Evolutionary conservation across 2,113 vertebrate species (phyloP), one percentile per base, ranked within the genome.

Genomic region (Forbesichthys agassizii): DNA sequence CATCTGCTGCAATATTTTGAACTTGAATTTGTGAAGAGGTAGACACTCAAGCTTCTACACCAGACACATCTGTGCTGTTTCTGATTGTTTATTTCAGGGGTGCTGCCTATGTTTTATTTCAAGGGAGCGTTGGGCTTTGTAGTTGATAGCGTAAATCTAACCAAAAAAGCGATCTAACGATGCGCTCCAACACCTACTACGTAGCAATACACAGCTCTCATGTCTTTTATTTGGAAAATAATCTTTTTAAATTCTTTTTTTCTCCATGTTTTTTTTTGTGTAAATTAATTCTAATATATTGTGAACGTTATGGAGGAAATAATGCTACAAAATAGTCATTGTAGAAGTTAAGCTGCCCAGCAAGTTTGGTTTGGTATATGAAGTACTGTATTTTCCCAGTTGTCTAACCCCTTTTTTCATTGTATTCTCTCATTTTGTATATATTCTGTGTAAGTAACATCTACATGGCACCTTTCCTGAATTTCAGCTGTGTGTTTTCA

Each of bases 251-350:
- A 81, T 78, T 78, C 77, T 61, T 59, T 68, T 83, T 56, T 78
- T 27, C 27, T 27, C 27, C 27, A 65, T 67, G 72, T 78, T 77
- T 84, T 16, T 16, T 16, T 84, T 74, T 90, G 81, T 91, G 83
- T 82, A 89, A 90, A 90, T 85, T 68, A 89, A 91, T 88, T 68
- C 78, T 93, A 93, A 92, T 93, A 93, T 93, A 92, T 90, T 74
- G 59, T 87, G 70, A 82, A 80, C 69, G 80, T 68, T 76, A 81
- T 87, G 77, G 70, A 80, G 66, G 85, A 84, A 80, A 61, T 61
- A 69, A 77, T 73, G 71, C 80, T 69, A 80, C 82, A 77, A 85
- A 69, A 42, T 18, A 56, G 54, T 12, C 58, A 12, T 13, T 20
- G 33, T 55, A 18, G 55, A 78, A 75, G 68, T 73, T 86, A 65